These are phyloP conservation scores for Ursus arctos DNA, from an alignment of 2,113 vertebrate genomes.

Conservation along the genomic window DNA sequence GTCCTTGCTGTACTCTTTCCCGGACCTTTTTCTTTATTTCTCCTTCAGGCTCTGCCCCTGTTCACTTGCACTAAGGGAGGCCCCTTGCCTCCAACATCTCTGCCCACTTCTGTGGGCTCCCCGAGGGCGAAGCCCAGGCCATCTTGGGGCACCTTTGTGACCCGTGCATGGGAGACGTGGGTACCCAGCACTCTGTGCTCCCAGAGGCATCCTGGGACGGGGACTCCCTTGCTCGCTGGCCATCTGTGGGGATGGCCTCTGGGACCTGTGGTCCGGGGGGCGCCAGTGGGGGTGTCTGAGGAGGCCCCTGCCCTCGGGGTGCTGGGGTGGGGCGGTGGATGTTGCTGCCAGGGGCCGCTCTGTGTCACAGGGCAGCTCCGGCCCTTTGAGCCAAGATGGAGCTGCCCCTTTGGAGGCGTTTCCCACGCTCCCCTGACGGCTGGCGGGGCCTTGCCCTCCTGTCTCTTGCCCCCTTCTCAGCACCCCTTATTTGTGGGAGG, in stretches of 20 bases:
- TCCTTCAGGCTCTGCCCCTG: rapidly evolving
- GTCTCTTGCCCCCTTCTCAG: neutral
- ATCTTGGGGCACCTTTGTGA: neutral
- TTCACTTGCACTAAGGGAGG: neutral
- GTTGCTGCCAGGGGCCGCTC: neutral
- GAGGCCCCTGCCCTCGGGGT: neutral
- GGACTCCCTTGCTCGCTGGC: neutral
- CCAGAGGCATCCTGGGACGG: neutral
- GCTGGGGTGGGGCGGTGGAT: rapidly evolving
- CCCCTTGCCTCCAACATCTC: no score
- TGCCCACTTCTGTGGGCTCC: neutral
- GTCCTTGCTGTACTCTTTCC: neutral
- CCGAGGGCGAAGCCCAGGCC: rapidly evolving
- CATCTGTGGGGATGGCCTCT: rapidly evolving
- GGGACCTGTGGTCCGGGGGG: neutral
- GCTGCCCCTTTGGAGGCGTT: rapidly evolving
- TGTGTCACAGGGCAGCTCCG: neutral
- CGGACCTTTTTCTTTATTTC: neutral
- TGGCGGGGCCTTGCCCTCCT: neutral
- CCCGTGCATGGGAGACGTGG: neutral
- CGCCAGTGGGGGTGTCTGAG: neutral
- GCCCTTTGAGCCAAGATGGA: neutral
- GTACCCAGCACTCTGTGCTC: neutral
- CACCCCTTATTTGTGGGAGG: neutral
- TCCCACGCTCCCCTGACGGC: rapidly evolving